Evolutionary conservation across 2,113 vertebrate species (phyloP).

Genomic region (Grammomys surdaster): DNA sequence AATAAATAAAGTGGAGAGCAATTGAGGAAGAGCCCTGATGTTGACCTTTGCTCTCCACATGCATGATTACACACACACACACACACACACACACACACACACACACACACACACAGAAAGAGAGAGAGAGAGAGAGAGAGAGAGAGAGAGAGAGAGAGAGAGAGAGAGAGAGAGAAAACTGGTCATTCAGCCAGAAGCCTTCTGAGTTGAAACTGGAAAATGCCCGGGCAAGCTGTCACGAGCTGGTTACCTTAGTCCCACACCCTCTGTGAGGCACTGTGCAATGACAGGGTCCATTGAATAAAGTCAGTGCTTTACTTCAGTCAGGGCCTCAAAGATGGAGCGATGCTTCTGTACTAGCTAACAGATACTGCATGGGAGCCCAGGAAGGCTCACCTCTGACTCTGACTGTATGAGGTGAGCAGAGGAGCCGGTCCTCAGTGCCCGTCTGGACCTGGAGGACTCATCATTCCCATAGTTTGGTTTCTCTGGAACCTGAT

Average conservation of each 20-base stretch:
- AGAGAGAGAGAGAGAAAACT: neutral
- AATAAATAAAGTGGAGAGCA: neutral
- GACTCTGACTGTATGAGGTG: neutral
- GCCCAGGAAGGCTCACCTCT: neutral
- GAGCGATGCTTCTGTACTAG: accelerated
- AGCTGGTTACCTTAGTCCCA: neutral
- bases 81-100: neutral
- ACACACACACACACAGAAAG: neutral
- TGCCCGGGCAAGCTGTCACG: neutral
- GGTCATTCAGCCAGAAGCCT: neutral
- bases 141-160: neutral
- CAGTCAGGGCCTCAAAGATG: neutral
- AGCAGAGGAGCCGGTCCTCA: neutral
- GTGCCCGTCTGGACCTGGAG: neutral
- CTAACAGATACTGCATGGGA: neutral
- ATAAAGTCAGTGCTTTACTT: neutral
- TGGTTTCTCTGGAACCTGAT: neutral
- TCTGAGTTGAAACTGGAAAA: neutral
- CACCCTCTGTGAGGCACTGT: neutral
- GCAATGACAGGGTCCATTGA: neutral
- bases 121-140: neutral
- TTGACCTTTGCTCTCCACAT: neutral
- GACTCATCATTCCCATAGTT: neutral
- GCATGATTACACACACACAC: neutral
- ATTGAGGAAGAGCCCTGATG: neutral